A percentile compares a stretch with the other conserved stretches of the same genome.
These are phyloP conservation scores for Kuschelorhynchus macadamiae DNA, from an alignment of 2,888 invertebrate species.

Conservation along the genomic window DNA sequence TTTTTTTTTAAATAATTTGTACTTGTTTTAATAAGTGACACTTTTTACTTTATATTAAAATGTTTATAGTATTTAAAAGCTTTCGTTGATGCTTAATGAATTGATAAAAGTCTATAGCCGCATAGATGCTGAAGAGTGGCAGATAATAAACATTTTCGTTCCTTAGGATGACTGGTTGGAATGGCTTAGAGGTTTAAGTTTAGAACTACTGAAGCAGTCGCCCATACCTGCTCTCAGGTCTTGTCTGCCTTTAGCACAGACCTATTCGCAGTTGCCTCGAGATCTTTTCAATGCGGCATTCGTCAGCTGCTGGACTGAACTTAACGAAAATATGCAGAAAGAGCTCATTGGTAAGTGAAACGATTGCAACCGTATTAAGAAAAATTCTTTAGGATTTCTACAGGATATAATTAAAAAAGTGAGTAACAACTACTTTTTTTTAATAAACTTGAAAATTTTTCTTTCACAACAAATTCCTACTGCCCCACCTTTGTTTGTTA, in stretches of 20 bases:
- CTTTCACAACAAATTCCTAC: too few relatives aligned
- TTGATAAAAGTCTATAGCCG: too few relatives aligned
- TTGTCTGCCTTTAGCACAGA: constrained; percentile 92
- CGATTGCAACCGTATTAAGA: neutral
- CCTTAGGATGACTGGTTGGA: constrained; percentile 94
- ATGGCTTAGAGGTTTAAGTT: constrained; percentile 93
- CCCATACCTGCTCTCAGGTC: constrained; percentile 94
- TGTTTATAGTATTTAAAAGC: too few relatives aligned
- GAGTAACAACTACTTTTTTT: neutral
- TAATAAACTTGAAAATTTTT: neutral
- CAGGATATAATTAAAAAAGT: neutral
- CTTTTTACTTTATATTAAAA: too few relatives aligned
- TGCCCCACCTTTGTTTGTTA: too few relatives aligned
- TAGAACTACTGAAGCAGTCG: constrained; percentile 94
- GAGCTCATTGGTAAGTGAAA: constrained; percentile 72
- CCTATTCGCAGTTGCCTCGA: constrained; percentile 94
- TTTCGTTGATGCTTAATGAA: too few relatives aligned
- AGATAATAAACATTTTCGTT: too few relatives aligned
- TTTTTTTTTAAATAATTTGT: too few relatives aligned
- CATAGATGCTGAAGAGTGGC: too few relatives aligned
- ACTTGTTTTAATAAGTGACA: too few relatives aligned
- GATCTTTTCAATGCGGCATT: constrained; percentile 99
- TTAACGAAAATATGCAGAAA: constrained; percentile 83
- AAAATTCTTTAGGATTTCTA: neutral
- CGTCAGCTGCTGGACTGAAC: constrained; percentile 98